phyloP scores from a whole-genome alignment of 2,113 vertebrate genomes.

The Chionis minor region DNA sequence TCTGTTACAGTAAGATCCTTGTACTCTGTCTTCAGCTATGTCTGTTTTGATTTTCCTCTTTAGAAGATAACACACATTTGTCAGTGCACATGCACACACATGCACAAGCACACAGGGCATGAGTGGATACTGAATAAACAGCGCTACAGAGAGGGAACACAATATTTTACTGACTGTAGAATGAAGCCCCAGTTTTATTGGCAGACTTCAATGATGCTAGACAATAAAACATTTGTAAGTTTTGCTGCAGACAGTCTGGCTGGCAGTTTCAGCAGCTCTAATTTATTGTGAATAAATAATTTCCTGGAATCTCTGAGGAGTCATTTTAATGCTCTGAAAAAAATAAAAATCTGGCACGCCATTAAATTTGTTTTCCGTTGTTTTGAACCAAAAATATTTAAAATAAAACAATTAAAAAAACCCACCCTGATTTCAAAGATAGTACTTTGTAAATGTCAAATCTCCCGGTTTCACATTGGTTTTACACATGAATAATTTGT shows the following conservation, averaged over 20 bases:
- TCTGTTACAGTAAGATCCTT: neutral
- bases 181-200: slow-evolving; percentile 27
- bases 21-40: neutral
- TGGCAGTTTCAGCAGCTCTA: slow-evolving; percentile 57
- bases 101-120: neutral
- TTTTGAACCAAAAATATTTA: slow-evolving; percentile 42
- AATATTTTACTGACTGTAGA: slow-evolving; percentile 43
- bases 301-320: slow-evolving; percentile 44
- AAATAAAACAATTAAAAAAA: neutral
- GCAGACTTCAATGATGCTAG: slow-evolving; percentile 39
- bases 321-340: slow-evolving; percentile 21
- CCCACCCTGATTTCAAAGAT: neutral
- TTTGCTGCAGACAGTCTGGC: slow-evolving; percentile 53
- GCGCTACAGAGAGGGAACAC: neutral
- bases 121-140: slow-evolving; percentile 8
- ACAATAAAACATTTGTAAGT: slow-evolving; percentile 66
- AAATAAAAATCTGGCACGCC: neutral
- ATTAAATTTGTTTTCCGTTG: slow-evolving; percentile 13
- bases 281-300: slow-evolving; percentile 70
- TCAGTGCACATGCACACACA: neutral
- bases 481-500: neutral
- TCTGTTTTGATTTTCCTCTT: neutral
- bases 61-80: neutral
- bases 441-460: neutral
- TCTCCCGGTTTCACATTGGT: neutral